Evolutionary conservation across 2,888 invertebrate species (phyloP), one percentile per base, ranked within the genome.

Genomic region (Bimastos eiseni): DNA sequence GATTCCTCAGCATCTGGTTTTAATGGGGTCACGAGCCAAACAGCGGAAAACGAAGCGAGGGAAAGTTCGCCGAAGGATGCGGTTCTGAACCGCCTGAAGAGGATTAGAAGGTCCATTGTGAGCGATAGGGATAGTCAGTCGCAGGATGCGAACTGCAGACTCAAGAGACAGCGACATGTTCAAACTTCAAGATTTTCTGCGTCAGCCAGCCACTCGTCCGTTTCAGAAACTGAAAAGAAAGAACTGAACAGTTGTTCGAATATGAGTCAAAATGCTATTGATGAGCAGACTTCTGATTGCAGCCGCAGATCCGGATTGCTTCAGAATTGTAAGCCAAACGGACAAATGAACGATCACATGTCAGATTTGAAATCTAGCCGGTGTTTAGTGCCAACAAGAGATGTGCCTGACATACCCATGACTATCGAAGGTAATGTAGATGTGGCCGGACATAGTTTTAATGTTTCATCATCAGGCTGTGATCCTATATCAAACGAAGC

Each of bases 181-280:
- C 70, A 70, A 11, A 8, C 6, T 30, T 2, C 11, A 70, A 70
- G 30, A n/a, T 70, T 70, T 70, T n/a, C 11, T 8, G 13, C 11
- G n/a, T 30, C 70, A 30, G 4, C 70, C 70, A n/a, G 70, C n/a
- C 70, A 70, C 30, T 70, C 70, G 1, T 70, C 70, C 3, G n/a
- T n/a, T n/a, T 70, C 70, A 70, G 70, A 70, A 70, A 70, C 70
- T 70, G 70, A n/a, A 70, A 70, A n/a, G 70, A 70, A 70, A 70
- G 70, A 70, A n/a, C 70, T 8, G n/a, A n/a, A 70, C 13, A n/a
- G 70, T 70, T 17, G 70, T 70, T n/a, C 70, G 8, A 70, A 70
- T 70, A n/a, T 30, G n/a, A 70, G n/a, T n/a, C 70, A 11, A n/a
- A n/a, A 70, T n/a, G n/a, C 70, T n/a, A n/a, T n/a, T 8, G n/a